Evolutionary conservation across 2,797 vertebrate species (phyloP), one percentile per base, ranked within the genome.

Genomic region (Setipinna tenuifilis): DNA sequence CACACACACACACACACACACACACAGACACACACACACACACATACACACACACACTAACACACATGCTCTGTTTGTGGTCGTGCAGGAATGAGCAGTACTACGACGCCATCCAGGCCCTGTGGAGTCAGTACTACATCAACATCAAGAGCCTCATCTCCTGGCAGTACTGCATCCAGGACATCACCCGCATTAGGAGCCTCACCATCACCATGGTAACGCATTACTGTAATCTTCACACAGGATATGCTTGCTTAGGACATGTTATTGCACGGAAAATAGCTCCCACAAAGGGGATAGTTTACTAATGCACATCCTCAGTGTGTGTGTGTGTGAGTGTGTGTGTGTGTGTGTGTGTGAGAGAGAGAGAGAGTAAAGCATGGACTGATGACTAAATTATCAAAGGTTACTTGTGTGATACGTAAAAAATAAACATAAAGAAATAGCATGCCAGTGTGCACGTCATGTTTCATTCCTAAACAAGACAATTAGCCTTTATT

Each of bases 91-190:
- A 98, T 19, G 98, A 99, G 78, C 97, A 98, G 90, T 98, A 97
- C 91, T 99, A 97, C 0, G 98, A 99, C 85, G 95, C 98, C 86
- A 98, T 99, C 93, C 86, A 99, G 93, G 90, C 96, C 10, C 93
- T 99, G 87, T 99, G 97, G 97, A 99, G 96, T 91, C 98, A 99
- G 94, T 93, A 99, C 4, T 98, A 96, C 91, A 98, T 99, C 94
- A 99, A 99, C 88, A 95, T 98, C 87, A 99, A 98, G 95, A 99
- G 98, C 87, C 93, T 99, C 87, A 95, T 98, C 46, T 97, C 98
- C 85, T 99, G 98, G 98, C 98, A 98, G 90, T 98, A 98, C 91
- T 99, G 98, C 88, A 89, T 99, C 89, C 91, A 95, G 0, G 98
- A 99, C 85, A 97, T 99, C 65, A 95, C 94, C 85, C 96, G 91